These are phyloP conservation scores for Abscondita cerata DNA, from an alignment of 2,888 invertebrate genomes.

Conservation along the genomic window DNA sequence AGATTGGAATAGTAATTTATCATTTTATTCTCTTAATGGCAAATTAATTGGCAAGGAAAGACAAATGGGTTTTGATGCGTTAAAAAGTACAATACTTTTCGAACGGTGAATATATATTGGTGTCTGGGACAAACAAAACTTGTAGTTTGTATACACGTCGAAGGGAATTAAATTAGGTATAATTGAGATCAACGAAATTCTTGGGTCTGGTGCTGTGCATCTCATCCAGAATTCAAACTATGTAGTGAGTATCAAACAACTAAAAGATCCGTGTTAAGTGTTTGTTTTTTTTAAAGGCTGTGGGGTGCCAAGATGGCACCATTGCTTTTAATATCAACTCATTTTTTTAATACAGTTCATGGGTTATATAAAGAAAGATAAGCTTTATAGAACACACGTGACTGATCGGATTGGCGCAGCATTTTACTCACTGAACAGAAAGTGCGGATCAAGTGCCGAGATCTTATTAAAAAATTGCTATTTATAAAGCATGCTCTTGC, in stretches of 20 bases:
- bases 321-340: constrained; percentile 90
- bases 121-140: constrained; percentile 80
- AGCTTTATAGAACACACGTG: constrained; percentile 96
- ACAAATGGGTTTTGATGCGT: constrained; percentile 77
- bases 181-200: constrained; percentile 77
- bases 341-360: constrained; percentile 94
- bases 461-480: constrained; percentile 95
- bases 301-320: constrained; percentile 97
- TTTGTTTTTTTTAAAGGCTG: no score
- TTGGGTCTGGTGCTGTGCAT: constrained; percentile 88
- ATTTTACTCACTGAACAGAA: constrained; percentile 86
- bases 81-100: constrained; percentile 77
- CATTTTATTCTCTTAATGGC: constrained; percentile 88
- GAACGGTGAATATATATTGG: constrained; percentile 81
- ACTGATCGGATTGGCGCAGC: constrained; percentile 98
- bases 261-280: no score
- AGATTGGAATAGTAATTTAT: constrained; percentile 91
- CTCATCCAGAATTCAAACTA: constrained; percentile 78
- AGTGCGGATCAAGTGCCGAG: constrained; percentile 94
- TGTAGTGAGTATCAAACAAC: constrained; percentile 64
- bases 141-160: constrained; percentile 81
- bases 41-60: constrained; percentile 81
- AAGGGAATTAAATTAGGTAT: constrained; percentile 78
- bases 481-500: constrained; percentile 90
- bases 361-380: constrained; percentile 94